Base-by-base conservation (phyloP, 2,888 invertebrate genomes). In the Endotricha flammealis region DNA sequence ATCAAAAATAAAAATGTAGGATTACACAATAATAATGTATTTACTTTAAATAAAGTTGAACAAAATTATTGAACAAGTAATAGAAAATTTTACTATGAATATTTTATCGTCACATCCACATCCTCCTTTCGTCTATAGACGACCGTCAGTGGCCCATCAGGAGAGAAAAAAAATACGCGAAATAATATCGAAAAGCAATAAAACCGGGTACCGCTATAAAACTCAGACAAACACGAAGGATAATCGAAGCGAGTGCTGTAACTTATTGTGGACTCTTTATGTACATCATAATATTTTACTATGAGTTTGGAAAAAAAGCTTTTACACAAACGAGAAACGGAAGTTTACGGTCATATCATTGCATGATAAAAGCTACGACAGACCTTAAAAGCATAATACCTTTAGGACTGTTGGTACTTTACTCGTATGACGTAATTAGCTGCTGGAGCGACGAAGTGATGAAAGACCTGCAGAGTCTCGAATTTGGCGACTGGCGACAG, bases 181-280 rank as follows among this genome's bases (percentile, higher is more conserved):
- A 81, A 85, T 83, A 82, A 83, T 85, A 85, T 83, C 75, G 83
- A 76, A 79, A 79, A 70, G 65, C 74, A 56, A 76, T 85, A 85
- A 85, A 82, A 61, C 56, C 52, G 64, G 49, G 65, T 64, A 75
- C 77, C 77, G 74, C 75, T 67, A 81, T 85, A 83, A 82, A 83
- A 74, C 63, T 75, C 76, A 79, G 75, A 85, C 85, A 82, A 82
- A 85, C 64, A 68, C 73, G 46, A 64, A 53, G 68, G 67, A 83
- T 82, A 83, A 83, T 81, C 83, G 80, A 64, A 68, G 55, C 78
- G 72, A 82, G 82, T 78, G 81, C 63, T 50, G 48, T 51, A 68
- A 65, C 66, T 78, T 73, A 83, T 83, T 83, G 83, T 83, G 58
- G 61, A 60, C 55, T 61, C 61, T 83, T 83, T 82, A 83, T 76